These are phyloP conservation scores for Drosophila repletoides DNA, from an alignment of 1,140 invertebrate genomes.

Conservation along the genomic window DNA sequence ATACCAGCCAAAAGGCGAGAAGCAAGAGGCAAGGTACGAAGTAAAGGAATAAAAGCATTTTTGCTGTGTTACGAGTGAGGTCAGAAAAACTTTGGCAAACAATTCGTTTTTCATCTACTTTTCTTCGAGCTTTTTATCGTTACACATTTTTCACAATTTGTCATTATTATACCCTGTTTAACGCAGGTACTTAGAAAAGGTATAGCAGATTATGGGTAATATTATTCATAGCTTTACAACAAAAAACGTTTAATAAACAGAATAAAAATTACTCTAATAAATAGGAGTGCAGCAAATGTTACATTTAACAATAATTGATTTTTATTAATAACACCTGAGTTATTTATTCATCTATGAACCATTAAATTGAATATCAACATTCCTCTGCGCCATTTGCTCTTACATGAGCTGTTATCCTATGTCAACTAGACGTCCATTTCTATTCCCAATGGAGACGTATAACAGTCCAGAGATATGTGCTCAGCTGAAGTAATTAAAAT, in stretches of 20 bases:
- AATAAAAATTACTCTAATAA: too few species aligned
- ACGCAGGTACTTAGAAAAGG: not conserved
- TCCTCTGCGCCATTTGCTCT: too few species aligned
- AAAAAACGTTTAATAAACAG: too few species aligned
- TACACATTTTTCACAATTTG: constrained; percentile 56
- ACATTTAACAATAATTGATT: too few species aligned
- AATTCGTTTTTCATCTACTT: constrained; percentile 30
- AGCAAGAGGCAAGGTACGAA: not conserved
- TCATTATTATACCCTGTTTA: constrained; percentile 23
- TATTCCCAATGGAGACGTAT: constrained; percentile 42
- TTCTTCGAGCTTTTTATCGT: constrained; percentile 45
- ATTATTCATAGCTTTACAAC: too few species aligned
- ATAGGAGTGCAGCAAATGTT: too few species aligned
- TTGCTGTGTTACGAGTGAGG: not conserved
- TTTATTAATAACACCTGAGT: too few species aligned
- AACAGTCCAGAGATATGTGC: constrained; percentile 10
- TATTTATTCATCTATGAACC: too few species aligned
- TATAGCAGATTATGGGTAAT: too few species aligned
- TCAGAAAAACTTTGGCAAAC: constrained; percentile 34
- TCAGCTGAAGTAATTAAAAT: constrained; percentile 63
- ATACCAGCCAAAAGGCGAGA: not conserved
- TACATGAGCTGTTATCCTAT: too few species aligned
- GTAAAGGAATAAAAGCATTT: not conserved
- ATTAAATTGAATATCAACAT: too few species aligned
- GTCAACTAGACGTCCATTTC: too few species aligned